Conservation (phyloP, 1,140 invertebrate genomes). For the Drosophila pallidifrons region DNA sequence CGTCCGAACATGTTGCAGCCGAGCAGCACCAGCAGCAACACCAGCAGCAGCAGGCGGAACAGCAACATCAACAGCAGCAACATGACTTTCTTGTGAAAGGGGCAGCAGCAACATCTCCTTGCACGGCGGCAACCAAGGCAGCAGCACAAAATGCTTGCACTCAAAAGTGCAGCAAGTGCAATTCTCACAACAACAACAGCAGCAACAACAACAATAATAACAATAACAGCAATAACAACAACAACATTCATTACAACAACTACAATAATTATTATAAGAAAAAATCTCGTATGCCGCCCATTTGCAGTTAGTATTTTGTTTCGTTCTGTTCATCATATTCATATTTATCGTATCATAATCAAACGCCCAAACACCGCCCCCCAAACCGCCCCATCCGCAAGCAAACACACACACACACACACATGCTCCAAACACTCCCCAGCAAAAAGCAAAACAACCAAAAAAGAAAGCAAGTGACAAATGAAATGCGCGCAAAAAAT, state of each 20-base stretch:
- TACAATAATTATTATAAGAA: conserved; percentile 84
- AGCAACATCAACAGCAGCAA: conserved; percentile 38
- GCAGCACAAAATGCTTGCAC: conserved; percentile 53
- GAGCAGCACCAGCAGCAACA: conserved; percentile 34
- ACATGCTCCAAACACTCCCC: not conserved
- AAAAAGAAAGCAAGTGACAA: conserved; percentile 35
- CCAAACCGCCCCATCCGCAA: not conserved
- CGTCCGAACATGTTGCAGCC: conserved; percentile 4
- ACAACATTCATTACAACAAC: conserved; percentile 83
- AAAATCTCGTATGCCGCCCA: conserved; percentile 84
- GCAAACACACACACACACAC: conserved; percentile 27
- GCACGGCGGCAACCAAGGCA: conserved; percentile 45
- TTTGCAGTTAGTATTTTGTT: conserved; percentile 84
- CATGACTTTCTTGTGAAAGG: conserved; percentile 33
- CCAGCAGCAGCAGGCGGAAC: not conserved
- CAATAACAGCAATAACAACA: conserved; percentile 61
- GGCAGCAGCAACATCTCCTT: conserved; percentile 36
- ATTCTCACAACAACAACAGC: conserved; percentile 56
- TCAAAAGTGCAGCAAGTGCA: conserved; percentile 82
- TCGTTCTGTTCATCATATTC: conserved; percentile 46
- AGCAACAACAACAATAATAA: conserved; percentile 58
- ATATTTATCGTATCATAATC: conserved; percentile 32
- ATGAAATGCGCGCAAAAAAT: conserved; percentile 23
- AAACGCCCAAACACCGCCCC: not conserved
- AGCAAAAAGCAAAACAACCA: conserved; percentile 17